phyloP scores from a whole-genome alignment of 2,113 vertebrate genomes.

The Petrocephalus zakoni region DNA sequence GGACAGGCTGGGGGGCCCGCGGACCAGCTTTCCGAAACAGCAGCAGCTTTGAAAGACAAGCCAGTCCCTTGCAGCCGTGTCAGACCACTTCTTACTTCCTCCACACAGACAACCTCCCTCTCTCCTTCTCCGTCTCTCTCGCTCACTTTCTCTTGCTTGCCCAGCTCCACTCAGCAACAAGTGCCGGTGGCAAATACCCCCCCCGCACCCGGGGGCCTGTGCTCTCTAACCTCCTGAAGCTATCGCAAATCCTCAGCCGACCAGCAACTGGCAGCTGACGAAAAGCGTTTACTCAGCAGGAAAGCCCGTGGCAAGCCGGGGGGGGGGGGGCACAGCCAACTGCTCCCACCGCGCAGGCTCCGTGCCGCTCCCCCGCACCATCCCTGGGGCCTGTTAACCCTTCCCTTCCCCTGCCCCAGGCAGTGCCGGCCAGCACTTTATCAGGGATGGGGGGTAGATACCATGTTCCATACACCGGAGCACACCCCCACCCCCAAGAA shows the following conservation, averaged over 20 bases:
- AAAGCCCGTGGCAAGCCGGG: slow-evolving; percentile 40
- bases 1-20: background rate
- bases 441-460: background rate
- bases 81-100: background rate
- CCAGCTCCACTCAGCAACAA: slow-evolving; percentile 24
- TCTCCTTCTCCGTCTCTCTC: background rate
- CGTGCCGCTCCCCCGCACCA: background rate
- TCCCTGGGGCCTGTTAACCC: background rate
- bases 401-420: background rate
- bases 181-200: slow-evolving; percentile 4
- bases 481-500: background rate
- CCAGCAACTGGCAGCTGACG: slow-evolving; percentile 68
- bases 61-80: background rate
- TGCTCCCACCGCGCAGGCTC: background rate
- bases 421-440: background rate
- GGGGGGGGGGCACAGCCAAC: background rate
- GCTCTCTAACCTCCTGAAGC: slow-evolving; percentile 54
- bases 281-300: slow-evolving; percentile 78
- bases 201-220: slow-evolving; percentile 3
- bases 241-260: slow-evolving; percentile 67
- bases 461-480: background rate
- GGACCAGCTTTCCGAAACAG: background rate
- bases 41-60: background rate
- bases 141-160: background rate
- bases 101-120: background rate